Evolutionary conservation across 2,888 invertebrate species (phyloP).

Genomic region (Dynastes tityus): DNA sequence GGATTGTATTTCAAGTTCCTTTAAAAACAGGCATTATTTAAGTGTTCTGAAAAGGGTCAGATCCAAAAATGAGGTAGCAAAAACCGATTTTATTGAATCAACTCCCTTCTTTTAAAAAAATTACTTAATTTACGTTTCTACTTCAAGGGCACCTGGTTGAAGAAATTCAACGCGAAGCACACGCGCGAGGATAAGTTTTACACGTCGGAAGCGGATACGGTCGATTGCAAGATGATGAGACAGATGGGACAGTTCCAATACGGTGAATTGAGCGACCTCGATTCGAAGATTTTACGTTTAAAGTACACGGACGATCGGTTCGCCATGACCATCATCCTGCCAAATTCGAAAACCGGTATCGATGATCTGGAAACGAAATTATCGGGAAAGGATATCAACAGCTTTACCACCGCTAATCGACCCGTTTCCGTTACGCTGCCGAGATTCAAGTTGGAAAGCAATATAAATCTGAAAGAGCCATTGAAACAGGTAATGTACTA

Average conservation of each 20-base stretch:
- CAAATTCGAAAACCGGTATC: constrained; percentile 79
- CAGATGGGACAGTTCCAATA: constrained; percentile 73
- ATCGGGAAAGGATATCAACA: constrained; percentile 68
- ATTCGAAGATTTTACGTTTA: constrained; percentile 79
- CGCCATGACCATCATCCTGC: constrained; percentile 85
- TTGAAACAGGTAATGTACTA: constrained; percentile 75
- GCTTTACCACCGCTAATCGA: not conserved
- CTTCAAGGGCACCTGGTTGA: constrained; percentile 86
- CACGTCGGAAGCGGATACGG: constrained; percentile 70
- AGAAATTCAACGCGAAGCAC: constrained; percentile 75
- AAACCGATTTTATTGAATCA: too few relatives aligned
- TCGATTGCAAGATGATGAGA: constrained; percentile 83
- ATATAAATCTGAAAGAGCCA: constrained; percentile 77
- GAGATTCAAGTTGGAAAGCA: constrained; percentile 85
- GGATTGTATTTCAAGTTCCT: too few relatives aligned
- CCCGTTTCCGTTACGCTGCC: constrained; percentile 80
- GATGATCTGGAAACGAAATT: constrained; percentile 66
- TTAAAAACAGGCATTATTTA: too few relatives aligned
- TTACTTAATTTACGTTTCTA: constrained; percentile 68
- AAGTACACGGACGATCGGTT: constrained; percentile 80
- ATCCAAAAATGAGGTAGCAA: too few relatives aligned
- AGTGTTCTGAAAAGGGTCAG: too few relatives aligned
- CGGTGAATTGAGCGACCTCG: constrained; percentile 71
- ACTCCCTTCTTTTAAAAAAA: too few relatives aligned
- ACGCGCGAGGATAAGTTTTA: constrained; percentile 80